phyloP scores from a whole-genome alignment of 2,113 vertebrate genomes.

The Melanerpes formicivorus region DNA sequence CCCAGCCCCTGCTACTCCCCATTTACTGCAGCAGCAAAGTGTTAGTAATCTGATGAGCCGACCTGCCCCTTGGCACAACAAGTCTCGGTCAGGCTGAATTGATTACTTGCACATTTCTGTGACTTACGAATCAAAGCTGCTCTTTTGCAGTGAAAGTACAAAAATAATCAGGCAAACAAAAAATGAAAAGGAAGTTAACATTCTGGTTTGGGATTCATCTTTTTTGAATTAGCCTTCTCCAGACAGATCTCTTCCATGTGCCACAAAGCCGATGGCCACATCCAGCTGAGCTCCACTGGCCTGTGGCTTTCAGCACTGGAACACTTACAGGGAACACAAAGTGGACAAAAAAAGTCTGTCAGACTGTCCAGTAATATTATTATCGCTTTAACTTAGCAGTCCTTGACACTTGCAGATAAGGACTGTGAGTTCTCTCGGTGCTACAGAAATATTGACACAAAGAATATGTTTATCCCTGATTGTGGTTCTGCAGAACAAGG shows the following conservation, averaged over 20 bases:
- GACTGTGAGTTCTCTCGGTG: constrained; percentile 36
- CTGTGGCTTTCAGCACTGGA: background rate
- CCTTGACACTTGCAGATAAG: constrained; percentile 67
- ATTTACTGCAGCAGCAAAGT: background rate
- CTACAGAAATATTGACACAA: constrained; percentile 70
- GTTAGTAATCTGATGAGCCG: background rate
- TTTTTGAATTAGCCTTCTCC: background rate
- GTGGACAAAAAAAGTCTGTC: background rate
- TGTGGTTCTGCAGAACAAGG: constrained; percentile 38
- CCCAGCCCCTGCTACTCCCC: background rate
- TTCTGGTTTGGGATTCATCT: background rate
- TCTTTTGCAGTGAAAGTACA: background rate
- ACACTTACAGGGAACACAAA: background rate
- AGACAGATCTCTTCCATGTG: background rate
- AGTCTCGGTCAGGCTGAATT: background rate
- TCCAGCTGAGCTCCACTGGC: background rate
- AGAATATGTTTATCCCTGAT: constrained; percentile 59
- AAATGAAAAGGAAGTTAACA: background rate
- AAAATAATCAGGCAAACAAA: background rate
- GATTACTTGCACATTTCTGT: constrained; percentile 13
- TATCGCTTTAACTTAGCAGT: constrained; percentile 45
- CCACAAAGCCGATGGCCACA: background rate
- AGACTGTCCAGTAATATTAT: background rate
- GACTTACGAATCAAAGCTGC: background rate
- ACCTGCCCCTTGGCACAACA: background rate